phyloP scores from a whole-genome alignment of 2,888 invertebrate species.

The Omphaloscelis lunosa region DNA sequence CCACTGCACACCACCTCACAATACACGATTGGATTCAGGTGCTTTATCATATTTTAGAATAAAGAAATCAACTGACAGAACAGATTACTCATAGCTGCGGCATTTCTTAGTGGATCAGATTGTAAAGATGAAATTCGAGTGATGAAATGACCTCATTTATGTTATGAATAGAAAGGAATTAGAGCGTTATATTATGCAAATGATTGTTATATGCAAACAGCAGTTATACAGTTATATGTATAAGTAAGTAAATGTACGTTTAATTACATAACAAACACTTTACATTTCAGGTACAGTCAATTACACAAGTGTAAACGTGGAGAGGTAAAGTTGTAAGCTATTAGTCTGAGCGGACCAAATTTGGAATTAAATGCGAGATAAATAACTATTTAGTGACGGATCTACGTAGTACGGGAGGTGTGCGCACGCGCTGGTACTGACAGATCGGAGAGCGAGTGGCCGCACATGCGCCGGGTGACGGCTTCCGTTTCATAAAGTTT shows the following conservation, averaged over 20 bases:
- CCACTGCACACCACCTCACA: slow-evolving; percentile 78
- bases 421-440: slow-evolving; percentile 79
- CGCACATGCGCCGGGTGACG: slow-evolving; percentile 85
- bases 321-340: slow-evolving; percentile 43
- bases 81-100: slow-evolving; percentile 54
- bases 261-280: slow-evolving; percentile 26
- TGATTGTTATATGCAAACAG: slow-evolving; percentile 43
- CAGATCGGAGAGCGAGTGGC: slow-evolving; percentile 83
- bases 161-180: slow-evolving; percentile 46
- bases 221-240: slow-evolving; percentile 22
- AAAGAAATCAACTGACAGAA: slow-evolving; percentile 62
- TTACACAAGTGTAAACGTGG: slow-evolving; percentile 24
- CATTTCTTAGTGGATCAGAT: slow-evolving; percentile 38
- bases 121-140: slow-evolving; percentile 41
- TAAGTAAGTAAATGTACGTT: slow-evolving; percentile 34
- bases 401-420: slow-evolving; percentile 61
- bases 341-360: slow-evolving; percentile 58
- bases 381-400: slow-evolving; percentile 63
- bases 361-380: slow-evolving; percentile 60
- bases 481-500: slow-evolving; percentile 90
- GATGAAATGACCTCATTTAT: slow-evolving; percentile 50
- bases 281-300: slow-evolving; percentile 33
- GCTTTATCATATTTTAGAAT: slow-evolving; percentile 69
- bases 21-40: slow-evolving; percentile 72
- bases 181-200: slow-evolving; percentile 54